phyloP scores from a whole-genome alignment of 2,888 invertebrate genomes.

The Aquatica leii region DNA sequence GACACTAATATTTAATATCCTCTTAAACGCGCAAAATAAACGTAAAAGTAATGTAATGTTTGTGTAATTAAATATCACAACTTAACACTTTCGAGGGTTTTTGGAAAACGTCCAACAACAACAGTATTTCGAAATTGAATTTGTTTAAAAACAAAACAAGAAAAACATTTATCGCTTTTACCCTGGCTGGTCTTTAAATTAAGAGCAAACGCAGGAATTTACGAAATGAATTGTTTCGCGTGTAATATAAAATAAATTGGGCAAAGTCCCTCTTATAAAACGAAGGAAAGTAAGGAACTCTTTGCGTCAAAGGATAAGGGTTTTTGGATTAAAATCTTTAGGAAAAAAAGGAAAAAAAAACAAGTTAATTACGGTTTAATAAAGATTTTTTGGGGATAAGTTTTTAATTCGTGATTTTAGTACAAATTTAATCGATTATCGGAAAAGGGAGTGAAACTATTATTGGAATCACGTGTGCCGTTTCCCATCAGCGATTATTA shows the following conservation, averaged over 20 bases:
- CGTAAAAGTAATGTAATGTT: background rate
- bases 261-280: constrained; percentile 4
- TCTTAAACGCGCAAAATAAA: background rate
- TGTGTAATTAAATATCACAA: constrained; percentile 10
- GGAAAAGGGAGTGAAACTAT: constrained; percentile 6
- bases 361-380: constrained; percentile 3
- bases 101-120: constrained; percentile 7
- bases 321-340: constrained; percentile 11
- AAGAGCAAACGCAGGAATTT: background rate
- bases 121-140: background rate
- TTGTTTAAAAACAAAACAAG: no score
- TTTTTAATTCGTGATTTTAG: no score
- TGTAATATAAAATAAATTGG: constrained; percentile 12
- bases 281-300: background rate
- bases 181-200: no score
- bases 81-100: background rate
- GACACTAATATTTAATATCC: no score
- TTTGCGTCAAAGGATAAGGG: constrained; percentile 8
- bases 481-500: constrained; percentile 18
- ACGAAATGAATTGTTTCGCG: background rate
- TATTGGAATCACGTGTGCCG: constrained; percentile 19
- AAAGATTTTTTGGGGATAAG: no score
- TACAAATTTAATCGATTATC: constrained; percentile 7
- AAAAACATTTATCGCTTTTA: no score
- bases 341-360: background rate